phyloP scores from a whole-genome alignment of 2,797 vertebrate species.

The Crax fasciolata region DNA sequence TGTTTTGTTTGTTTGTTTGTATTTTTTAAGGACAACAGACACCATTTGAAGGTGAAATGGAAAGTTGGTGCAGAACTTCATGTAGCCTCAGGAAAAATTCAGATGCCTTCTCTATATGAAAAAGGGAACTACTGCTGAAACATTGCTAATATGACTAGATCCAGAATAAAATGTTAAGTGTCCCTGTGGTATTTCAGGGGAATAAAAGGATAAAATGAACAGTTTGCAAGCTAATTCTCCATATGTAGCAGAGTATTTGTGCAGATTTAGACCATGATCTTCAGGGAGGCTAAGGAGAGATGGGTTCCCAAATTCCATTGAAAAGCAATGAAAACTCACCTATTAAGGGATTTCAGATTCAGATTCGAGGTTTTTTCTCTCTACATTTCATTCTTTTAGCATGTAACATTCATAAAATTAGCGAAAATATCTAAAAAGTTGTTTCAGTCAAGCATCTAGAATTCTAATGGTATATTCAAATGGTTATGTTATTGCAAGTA shows the following conservation, averaged over 20 bases:
- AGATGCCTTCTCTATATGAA: background rate
- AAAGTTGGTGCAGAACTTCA: background rate
- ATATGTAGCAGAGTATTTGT: slow-evolving; percentile 44
- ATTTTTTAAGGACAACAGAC: background rate
- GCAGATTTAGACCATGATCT: slow-evolving; percentile 48
- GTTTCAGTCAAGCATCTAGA: background rate
- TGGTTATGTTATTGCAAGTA: background rate
- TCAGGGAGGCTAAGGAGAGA: slow-evolving; percentile 5
- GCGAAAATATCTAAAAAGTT: background rate
- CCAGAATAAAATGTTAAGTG: slow-evolving; percentile 54
- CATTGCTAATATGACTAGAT: background rate
- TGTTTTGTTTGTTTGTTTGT: background rate
- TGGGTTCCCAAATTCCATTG: background rate
- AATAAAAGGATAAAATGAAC: slow-evolving; percentile 63
- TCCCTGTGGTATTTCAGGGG: slow-evolving; percentile 50
- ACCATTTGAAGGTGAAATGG: background rate
- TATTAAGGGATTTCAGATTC: background rate
- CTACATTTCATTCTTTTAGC: background rate
- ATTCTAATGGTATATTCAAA: background rate
- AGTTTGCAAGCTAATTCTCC: slow-evolving; percentile 61
- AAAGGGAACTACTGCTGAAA: slow-evolving; percentile 7
- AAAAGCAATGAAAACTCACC: slow-evolving; percentile 33
- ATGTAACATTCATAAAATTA: background rate
- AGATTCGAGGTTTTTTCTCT: background rate
- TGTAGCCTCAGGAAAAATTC: background rate